Base-by-base conservation (phyloP, 2,888 invertebrate genomes). In the Dione vanillae region DNA sequence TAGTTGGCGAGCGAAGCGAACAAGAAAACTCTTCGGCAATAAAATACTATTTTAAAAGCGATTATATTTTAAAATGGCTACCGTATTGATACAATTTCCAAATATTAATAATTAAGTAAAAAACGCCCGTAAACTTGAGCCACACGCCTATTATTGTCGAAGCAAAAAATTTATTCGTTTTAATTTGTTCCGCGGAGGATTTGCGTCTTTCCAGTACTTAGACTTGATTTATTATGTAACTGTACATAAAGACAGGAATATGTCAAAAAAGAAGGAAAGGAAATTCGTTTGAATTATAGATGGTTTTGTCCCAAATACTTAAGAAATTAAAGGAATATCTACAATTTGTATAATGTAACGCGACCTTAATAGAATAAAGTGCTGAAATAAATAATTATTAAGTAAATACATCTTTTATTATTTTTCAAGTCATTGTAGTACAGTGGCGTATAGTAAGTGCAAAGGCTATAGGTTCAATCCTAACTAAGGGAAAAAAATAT, bases 121-220 rank as follows among this genome's bases (percentile, higher is more conserved):
- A 35, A 62, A 45, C 14, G 8, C 5, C 14, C 12, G 9, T 16
- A 40, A 49, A 9, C 64, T 64, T 64, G 47, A 2, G 19, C 40
- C 64, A 64, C 40, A 40, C 37, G 16, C 9, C 45, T 27, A 45
- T 37, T 56, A 56, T 45, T 61, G 61, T 45, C 61, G 27, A 27
- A 5, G 35, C 6, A 43, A 6, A 9, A 84, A 84, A 78, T 77
- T 80, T 84, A 87, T 87, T 85, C 83, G 84, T 87, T 87, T 85
- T 85, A 88, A 88, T 88, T 87, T 86, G 85, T 86, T 79, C 79
- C 78, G 80, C 65, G 71, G 81, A 79, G 84, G 82, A 84, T 86
- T 83, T 85, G 79, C 80, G 83, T 82, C 78, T 78, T 78, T 76
- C 76, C 77, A 82, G 82, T 78, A 75, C 81, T 75, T 73, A 76